Conservation (phyloP, 2,113 vertebrate genomes). For the Phylloscopus trochilus region DNA sequence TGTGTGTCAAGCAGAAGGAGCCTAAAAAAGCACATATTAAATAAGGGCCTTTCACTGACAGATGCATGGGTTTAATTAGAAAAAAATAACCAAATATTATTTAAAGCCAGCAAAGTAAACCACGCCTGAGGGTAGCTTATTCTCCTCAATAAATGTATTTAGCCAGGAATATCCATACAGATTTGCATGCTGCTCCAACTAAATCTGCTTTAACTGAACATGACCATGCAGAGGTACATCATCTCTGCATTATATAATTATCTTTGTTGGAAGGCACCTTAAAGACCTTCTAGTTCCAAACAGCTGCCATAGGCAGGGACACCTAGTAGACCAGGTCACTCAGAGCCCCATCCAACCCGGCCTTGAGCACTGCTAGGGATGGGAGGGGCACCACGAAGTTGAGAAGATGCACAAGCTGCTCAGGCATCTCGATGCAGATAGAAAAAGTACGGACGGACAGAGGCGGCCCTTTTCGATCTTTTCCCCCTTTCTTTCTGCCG, state of each 20-base stretch:
- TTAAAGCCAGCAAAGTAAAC: neutral
- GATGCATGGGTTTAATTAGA: neutral
- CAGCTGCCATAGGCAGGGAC: neutral
- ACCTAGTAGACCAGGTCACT: neutral
- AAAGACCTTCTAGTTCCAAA: neutral
- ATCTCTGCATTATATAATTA: neutral
- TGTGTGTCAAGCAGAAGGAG: neutral
- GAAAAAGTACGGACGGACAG: fast-evolving
- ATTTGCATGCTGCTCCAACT: neutral
- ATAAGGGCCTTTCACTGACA: neutral
- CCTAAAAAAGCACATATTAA: neutral
- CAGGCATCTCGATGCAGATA: too few species aligned
- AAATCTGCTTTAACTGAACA: neutral
- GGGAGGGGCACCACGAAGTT: neutral
- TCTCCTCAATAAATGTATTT: neutral
- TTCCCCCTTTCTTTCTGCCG: neutral
- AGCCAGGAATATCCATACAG: neutral
- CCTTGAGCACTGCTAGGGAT: neutral
- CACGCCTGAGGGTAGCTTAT: neutral
- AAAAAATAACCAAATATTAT: neutral
- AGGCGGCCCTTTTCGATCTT: neutral
- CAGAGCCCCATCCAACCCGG: neutral
- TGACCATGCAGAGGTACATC: fast-evolving
- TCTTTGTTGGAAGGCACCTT: neutral
- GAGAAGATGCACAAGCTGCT: neutral